These are phyloP conservation scores for Osmerus mordax DNA, from an alignment of 2,113 vertebrate species.

Conservation along the genomic window DNA sequence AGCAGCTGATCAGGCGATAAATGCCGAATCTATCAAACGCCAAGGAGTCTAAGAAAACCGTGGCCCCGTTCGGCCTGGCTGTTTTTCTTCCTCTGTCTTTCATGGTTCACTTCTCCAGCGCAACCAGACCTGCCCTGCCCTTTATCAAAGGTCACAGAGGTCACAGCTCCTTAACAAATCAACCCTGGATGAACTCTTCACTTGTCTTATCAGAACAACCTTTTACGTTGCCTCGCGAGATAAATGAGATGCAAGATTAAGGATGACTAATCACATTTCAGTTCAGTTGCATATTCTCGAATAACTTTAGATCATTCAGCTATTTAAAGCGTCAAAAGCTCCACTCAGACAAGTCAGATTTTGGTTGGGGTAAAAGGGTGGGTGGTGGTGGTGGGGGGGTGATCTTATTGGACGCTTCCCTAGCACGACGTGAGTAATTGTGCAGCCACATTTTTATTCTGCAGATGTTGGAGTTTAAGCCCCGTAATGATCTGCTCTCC, in stretches of 20 bases:
- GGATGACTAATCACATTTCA: too few species aligned
- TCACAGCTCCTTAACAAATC: constrained; percentile 39
- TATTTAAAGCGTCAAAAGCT: constrained; percentile 22
- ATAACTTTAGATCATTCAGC: constrained; percentile 29
- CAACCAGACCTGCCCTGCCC: constrained; percentile 37
- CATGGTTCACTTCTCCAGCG: constrained; percentile 36
- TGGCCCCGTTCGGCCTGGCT: constrained; percentile 29
- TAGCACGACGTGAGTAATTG: constrained; percentile 1
- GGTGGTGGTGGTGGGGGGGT: constrained; percentile 2
- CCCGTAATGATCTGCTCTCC: constrained; percentile 17
- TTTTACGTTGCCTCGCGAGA: constrained; percentile 25
- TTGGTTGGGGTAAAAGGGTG: not conserved
- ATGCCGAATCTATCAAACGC: constrained; percentile 35
- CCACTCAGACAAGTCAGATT: constrained; percentile 21
- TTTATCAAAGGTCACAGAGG: constrained; percentile 55
- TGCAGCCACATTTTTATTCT: not conserved
- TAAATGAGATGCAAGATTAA: too few species aligned
- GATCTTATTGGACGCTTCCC: constrained; percentile 3
- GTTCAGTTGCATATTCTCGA: constrained; percentile 27
- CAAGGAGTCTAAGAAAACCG: constrained; percentile 30
- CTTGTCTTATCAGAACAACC: constrained; percentile 31
- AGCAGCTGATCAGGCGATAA: constrained; percentile 60
- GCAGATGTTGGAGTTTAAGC: constrained; percentile 25
- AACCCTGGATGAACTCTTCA: constrained; percentile 13
- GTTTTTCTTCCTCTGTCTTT: constrained; percentile 40